These are phyloP conservation scores for Bombyx mori DNA, from an alignment of 1,140 invertebrate genomes.

Conservation along the genomic window ASM3026992v2 NC_085132.1:10474001-10474500, in stretches of 20 bases:
- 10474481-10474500: conserved; percentile 1
- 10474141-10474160: conserved; percentile 3
- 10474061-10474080: conserved; percentile 11
- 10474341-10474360: not conserved
- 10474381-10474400: conserved; percentile 1
- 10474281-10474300: not conserved
- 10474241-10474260: not conserved
- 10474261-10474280: not conserved
- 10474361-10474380: conserved; percentile 2
- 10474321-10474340: conserved; percentile 1
- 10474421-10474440: no score
- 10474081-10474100: conserved; percentile 8
- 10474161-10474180: conserved; percentile 1
- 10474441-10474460: no score
- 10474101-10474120: conserved; percentile 13
- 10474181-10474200: conserved; percentile 7
- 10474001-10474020: no score
- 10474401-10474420: conserved; percentile 1
- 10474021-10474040: no score
- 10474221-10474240: conserved; percentile 10
- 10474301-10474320: not conserved
- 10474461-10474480: conserved; percentile 2
- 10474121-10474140: conserved; percentile 2
- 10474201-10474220: conserved; percentile 7
- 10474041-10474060: conserved; percentile 7